Conservation (phyloP, 1,140 invertebrate species). For the Lucilia cuprina region DNA sequence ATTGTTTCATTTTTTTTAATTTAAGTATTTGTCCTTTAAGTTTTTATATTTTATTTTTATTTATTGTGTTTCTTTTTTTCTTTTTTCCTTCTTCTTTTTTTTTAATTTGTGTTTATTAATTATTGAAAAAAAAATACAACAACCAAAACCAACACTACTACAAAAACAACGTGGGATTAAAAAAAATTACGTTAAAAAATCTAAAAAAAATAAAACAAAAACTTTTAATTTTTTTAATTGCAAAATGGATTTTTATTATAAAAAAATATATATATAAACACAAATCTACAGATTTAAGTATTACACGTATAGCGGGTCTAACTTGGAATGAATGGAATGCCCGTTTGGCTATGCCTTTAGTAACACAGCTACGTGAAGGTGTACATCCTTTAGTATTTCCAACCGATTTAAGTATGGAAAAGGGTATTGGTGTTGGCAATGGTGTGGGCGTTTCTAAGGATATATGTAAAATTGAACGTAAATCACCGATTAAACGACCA, state of each 20-base stretch:
- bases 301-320: conserved; percentile 70
- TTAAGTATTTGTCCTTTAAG: conserved; percentile 24
- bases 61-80: conserved; percentile 36
- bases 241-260: conserved; percentile 1
- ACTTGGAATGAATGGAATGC: conserved; percentile 73
- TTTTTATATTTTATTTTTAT: conserved; percentile 45
- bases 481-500: conserved; percentile 21
- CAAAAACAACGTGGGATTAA: conserved; percentile 17
- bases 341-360: conserved; percentile 66
- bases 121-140: conserved; percentile 33
- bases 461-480: conserved; percentile 21
- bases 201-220: neutral
- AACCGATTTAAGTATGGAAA: conserved; percentile 52
- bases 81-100: conserved; percentile 37
- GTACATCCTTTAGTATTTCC: conserved; percentile 58
- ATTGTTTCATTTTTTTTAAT: neutral
- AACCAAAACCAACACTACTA: conserved; percentile 7
- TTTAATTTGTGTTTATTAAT: conserved; percentile 29
- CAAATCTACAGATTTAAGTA: conserved; percentile 68
- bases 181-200: neutral
- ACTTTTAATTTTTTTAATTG: neutral
- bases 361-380: conserved; percentile 63
- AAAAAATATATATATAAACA: conserved; percentile 1
- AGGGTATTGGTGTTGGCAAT: conserved; percentile 9
- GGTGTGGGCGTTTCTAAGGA: neutral